Evolutionary conservation across 2,797 vertebrate species (phyloP), one percentile per base, ranked within the genome.

Genomic region (Coracias cyanogaster): DNA sequence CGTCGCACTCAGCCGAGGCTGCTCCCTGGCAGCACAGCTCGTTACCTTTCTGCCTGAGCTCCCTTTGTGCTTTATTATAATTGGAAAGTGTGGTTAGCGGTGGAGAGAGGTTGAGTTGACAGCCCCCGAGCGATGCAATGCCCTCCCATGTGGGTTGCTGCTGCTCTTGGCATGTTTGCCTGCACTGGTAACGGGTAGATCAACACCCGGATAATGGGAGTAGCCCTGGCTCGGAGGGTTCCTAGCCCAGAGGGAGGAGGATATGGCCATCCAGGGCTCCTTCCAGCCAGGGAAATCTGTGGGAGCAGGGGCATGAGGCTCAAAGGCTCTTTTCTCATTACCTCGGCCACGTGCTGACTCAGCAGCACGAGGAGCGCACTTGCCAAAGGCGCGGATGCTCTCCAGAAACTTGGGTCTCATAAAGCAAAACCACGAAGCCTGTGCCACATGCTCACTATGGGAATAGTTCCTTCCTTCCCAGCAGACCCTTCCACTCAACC

Each of bases 391-490:
- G 43, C 35, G n/a, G 74, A n/a, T 25, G 67, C 48, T 48, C 67
- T 41, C 43, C 21, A 11, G 18, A 21, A 33, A 11, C 61, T 14
- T 5, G 37, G 46, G 14, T 11, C 62, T 9, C 2, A 25, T 2
- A 10, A 15, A 33, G 43, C 55, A 12, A 3, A 39, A 3, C 0
- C 6, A 41, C 3, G 6, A 2, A 35, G 39, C 12, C 43, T 6
- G 2, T 3, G 31, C 18, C 1, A 22, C 0, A 1, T 1, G 17
- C 35, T 46, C 25, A 0, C 61, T 6, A 2, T 2, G 26, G 61
- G 81, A 54, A 17, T 1, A 21, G 15, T 49, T 35, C n/a, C 0
- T 6, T 26, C 45, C 72, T n/a, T 16, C 83, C 35, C 14, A 1
- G 6, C 29, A n/a, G 41, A 31, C 28, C 33, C 49, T n/a, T 52